phyloP scores from a whole-genome alignment of 2,113 vertebrate genomes.

The Toxotes chatareus region DNA sequence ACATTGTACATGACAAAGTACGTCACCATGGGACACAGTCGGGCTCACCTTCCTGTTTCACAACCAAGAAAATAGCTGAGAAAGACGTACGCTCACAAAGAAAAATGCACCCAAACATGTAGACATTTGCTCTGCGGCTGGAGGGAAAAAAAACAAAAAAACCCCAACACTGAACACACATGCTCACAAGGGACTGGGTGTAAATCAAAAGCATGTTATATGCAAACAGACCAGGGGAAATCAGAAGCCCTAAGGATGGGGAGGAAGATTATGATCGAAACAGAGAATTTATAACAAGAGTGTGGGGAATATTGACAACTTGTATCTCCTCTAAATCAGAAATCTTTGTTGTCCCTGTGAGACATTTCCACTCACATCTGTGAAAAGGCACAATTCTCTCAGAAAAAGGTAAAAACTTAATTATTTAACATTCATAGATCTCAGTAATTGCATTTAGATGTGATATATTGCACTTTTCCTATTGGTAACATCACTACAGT shows the following conservation, averaged over 20 bases:
- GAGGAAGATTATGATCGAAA: slow-evolving; percentile 48
- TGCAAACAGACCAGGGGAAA: slow-evolving; percentile 62
- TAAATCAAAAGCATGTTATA: slow-evolving; percentile 67
- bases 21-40: slow-evolving; percentile 50
- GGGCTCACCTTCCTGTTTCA: slow-evolving; percentile 71
- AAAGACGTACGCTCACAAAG: slow-evolving; percentile 41
- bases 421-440: not conserved
- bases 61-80: slow-evolving; percentile 48
- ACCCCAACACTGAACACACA: slow-evolving; percentile 38
- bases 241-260: slow-evolving; percentile 60
- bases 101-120: slow-evolving; percentile 46
- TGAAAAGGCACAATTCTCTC: not conserved
- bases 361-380: slow-evolving; percentile 41
- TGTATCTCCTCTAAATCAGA: slow-evolving; percentile 40
- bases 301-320: slow-evolving; percentile 48
- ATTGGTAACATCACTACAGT: not conserved
- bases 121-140: slow-evolving; percentile 35
- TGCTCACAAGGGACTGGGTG: slow-evolving; percentile 48
- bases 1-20: slow-evolving; percentile 41
- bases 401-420: not conserved
- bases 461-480: not conserved
- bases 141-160: slow-evolving; percentile 21
- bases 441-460: not conserved
- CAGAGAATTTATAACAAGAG: slow-evolving; percentile 63
- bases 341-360: slow-evolving; percentile 32